Evolutionary conservation across 1,140 invertebrate genomes (phyloP).

Genomic region (Acromyrmex heyeri): DNA sequence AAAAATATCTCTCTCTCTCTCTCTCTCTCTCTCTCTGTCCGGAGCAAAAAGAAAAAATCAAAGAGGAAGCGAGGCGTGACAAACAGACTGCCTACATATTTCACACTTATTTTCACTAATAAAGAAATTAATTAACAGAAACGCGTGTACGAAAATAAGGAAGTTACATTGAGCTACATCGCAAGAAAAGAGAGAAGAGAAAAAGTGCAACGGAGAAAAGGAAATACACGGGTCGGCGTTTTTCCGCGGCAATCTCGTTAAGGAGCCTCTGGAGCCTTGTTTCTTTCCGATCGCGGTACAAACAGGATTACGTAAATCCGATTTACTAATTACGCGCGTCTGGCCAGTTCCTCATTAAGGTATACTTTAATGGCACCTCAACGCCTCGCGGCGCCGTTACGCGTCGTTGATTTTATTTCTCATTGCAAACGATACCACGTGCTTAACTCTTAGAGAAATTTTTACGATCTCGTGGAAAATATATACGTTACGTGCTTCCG

Average conservation of each 20-base stretch:
- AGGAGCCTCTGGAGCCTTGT: conserved; percentile 40
- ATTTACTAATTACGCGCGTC: conserved; percentile 49
- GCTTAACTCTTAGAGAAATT: neutral
- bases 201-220: neutral
- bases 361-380: conserved; percentile 48
- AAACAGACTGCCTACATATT: conserved; percentile 13
- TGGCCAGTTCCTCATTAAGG: conserved; percentile 47
- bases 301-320: conserved; percentile 57
- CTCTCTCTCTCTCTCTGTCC: neutral
- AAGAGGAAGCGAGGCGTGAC: neutral
- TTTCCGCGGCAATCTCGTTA: conserved; percentile 56
- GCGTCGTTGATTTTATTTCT: conserved; percentile 56
- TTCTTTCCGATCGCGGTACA: conserved; percentile 59
- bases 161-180: conserved; percentile 9
- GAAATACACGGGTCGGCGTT: conserved; percentile 16
- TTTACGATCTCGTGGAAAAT: neutral
- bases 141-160: neutral
- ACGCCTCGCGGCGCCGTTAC: conserved; percentile 16
- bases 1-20: conserved; percentile 17
- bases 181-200: neutral
- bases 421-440: conserved; percentile 40
- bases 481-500: conserved; percentile 7
- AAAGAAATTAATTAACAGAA: conserved; percentile 36
- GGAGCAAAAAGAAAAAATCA: neutral
- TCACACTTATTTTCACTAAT: neutral